Base-by-base conservation (phyloP, 2,113 vertebrate genomes). In the Brevimyrus niger region DNA sequence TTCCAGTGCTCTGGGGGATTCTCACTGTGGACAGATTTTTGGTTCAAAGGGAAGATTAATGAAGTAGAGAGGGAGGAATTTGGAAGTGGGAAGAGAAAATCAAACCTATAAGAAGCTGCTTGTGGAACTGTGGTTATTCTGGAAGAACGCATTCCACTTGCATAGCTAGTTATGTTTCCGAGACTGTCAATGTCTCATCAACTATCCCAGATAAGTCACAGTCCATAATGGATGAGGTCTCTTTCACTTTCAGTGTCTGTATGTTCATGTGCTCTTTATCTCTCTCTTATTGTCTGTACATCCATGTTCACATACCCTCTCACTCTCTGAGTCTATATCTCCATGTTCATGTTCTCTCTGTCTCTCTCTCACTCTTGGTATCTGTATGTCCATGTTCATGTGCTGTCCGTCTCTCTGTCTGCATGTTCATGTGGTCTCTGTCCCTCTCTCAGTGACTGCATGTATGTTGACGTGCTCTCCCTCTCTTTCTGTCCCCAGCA, bases 401-500 rank as follows among this genome's bases (percentile, higher is more conserved):
- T 48, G 48, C 46, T 48, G 10, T 19, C 4, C 13, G 13, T 53
- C 51, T 53, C 17, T 4, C 53, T 23, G 5, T 58, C 55, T 53
- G 1, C 21, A 58, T 23, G 10, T 76, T 46, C 4, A 46, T 5
- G 44, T 46, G 69, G 13, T 42, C 21, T 76, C 15, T 48, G 46
- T 13, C 19, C 76, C 53, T 23, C 21, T 58, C 55, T 58, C 53
- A 0, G 19, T 19, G 6, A 2, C 21, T 58, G 21, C 6, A 53
- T 53, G 1, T 53, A 58, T 23, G 10, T 76, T 46, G 4, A 46
- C 5, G 44, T 46, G 69, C 23, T 42, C 21, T 76, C 15, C 84
- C n/a, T 31, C 61, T 47, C 0, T 0, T 92, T 44, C n/a, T 31
- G 55, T 89, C 17, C 84, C 21, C 93, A 99, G 98, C 96, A 90